Conservation (phyloP, 1,140 invertebrate species). For the Carposina sasakii region DNA sequence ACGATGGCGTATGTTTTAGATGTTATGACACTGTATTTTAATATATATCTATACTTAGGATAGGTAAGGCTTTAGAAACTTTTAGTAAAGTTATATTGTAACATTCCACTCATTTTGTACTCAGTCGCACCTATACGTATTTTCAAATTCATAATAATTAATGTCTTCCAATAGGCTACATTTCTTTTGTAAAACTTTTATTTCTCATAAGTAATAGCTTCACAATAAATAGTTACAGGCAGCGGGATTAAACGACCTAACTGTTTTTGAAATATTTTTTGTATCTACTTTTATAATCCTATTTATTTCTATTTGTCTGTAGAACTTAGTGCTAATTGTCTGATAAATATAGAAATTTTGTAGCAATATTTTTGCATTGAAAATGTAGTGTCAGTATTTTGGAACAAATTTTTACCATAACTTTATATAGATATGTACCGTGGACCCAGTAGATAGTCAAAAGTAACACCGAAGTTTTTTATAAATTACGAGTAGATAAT, state of each 20-base stretch:
- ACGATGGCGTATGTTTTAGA: too few relatives aligned
- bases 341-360: conserved; percentile 47
- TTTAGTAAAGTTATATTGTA: conserved; percentile 6
- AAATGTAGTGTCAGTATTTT: conserved; percentile 63
- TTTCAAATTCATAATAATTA: conserved; percentile 35
- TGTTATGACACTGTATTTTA: too few relatives aligned
- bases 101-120: conserved; percentile 47
- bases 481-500: conserved; percentile 45
- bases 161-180: conserved; percentile 69
- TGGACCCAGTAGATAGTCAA: conserved; percentile 62
- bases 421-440: conserved; percentile 30
- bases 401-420: conserved; percentile 52
- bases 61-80: conserved; percentile 11
- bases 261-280: too few relatives aligned
- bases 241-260: too few relatives aligned
- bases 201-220: too few relatives aligned
- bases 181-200: conserved; percentile 39
- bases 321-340: too few relatives aligned
- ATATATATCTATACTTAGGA: too few relatives aligned
- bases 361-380: conserved; percentile 60
- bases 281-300: conserved; percentile 13
- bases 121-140: conserved; percentile 29
- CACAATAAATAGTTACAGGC: too few relatives aligned
- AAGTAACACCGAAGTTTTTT: conserved; percentile 63
- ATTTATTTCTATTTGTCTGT: too few relatives aligned